Percentiles rank a stretch among this genome's conserved stretches.
Conservation (phyloP, 2,113 vertebrate genomes). For the Austrofundulus limnaeus region DNA sequence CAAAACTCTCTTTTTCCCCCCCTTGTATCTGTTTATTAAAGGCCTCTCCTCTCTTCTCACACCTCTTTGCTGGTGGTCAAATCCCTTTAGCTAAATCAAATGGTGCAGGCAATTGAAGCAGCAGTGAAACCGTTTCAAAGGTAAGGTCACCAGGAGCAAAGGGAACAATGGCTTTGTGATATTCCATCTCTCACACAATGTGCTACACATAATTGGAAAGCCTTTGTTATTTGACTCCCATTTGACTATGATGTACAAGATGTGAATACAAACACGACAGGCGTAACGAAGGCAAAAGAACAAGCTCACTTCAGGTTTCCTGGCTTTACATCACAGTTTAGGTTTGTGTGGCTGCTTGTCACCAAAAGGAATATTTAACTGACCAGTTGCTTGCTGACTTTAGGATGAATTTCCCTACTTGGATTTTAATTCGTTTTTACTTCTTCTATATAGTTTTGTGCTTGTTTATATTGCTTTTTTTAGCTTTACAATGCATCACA, state of each 20-base stretch:
- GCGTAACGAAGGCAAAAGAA: slow-evolving; percentile 59
- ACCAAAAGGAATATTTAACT: slow-evolving; percentile 50
- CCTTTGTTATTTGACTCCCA: slow-evolving; percentile 80
- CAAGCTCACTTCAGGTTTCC: slow-evolving; percentile 64
- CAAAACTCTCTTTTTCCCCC: slow-evolving; percentile 52
- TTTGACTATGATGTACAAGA: slow-evolving; percentile 80
- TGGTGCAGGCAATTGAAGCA: slow-evolving; percentile 74
- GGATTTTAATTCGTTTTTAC: background rate
- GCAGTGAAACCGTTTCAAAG: slow-evolving; percentile 77
- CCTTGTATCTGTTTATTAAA: slow-evolving; percentile 29
- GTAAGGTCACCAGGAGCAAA: slow-evolving; percentile 74
- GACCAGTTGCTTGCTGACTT: slow-evolving; percentile 41
- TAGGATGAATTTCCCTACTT: slow-evolving; percentile 34
- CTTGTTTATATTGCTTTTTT: no score
- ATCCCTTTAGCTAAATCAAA: slow-evolving; percentile 80
- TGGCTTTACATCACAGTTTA: slow-evolving; percentile 69
- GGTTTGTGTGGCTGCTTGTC: slow-evolving; percentile 45
- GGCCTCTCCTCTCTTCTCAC: slow-evolving; percentile 50
- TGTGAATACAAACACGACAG: slow-evolving; percentile 76
- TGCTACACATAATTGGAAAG: slow-evolving; percentile 77
- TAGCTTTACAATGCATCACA: background rate
- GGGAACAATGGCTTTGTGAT: slow-evolving; percentile 77
- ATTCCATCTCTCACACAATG: slow-evolving; percentile 75
- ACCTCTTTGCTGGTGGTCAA: slow-evolving; percentile 72
- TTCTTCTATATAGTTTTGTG: background rate